Evolutionary conservation across 2,888 invertebrate species (phyloP), one percentile per base, ranked within the genome.

Genomic region (Schrankia costaestrigalis): DNA sequence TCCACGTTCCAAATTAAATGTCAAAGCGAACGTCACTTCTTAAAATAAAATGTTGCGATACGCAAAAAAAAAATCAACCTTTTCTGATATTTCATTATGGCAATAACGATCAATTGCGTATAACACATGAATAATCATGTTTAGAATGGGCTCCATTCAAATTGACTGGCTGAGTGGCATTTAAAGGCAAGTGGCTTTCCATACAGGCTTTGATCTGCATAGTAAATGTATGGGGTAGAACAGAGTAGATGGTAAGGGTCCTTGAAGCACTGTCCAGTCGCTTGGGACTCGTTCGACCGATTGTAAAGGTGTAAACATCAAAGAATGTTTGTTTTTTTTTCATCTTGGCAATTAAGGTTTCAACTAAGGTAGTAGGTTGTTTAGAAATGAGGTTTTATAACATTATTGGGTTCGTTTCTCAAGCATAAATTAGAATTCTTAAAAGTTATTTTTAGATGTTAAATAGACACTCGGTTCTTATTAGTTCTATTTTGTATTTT

Each of bases 231-330:
- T 56, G 36, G 46, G 28, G 40, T 47, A 47, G 41, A 40, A 40
- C 41, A 44, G 30, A 45, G 8, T 23, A 9, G 22, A 17, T 15
- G 22, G 43, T 22, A 43, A 35, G 29, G 37, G 41, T 26, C 28
- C 53, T 38, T 38, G 15, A 41, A 46, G 54, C 26, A 31, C 57
- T 56, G 55, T 55, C 55, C 55, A 52, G 41, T 41, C 21, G 26
- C 35, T 46, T 46, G 41, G 26, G 24, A 46, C 10, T 26, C 53
- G 21, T 35, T 55, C 49, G 49, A 48, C 56, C 56, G 53, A 46
- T 53, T 53, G 49, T 44, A 53, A 55, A 56, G 55, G 57, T 55
- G 55, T 48, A 55, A 35, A 29, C 41, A 26, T 55, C 55, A 56
- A 55, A 55, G 53, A 26, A 25, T 27, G 11, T 14, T 31, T 25